These are phyloP conservation scores for Paramuricea clavata DNA, from an alignment of 92 coral and sea anemone genomes.

Conservation along the genomic window DNA sequence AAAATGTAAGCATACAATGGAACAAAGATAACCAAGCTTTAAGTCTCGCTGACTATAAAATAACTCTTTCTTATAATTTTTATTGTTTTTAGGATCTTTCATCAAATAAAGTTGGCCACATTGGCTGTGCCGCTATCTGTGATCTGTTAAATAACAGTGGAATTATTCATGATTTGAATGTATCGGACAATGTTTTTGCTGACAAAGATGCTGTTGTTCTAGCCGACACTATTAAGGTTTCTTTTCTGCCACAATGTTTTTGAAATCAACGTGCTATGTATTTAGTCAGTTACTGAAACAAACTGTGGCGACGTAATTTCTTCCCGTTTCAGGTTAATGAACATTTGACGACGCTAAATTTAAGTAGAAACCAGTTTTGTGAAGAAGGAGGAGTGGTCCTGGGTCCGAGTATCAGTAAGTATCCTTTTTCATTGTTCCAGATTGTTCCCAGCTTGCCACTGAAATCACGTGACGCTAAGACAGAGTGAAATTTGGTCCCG, in stretches of 20 bases:
- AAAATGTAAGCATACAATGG: too few relatives aligned
- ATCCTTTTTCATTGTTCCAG: too few relatives aligned
- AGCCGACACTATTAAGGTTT: slow-evolving; percentile 83
- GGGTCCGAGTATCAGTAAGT: slow-evolving; percentile 89
- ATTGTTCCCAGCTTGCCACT: too few relatives aligned
- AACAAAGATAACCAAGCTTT: too few relatives aligned
- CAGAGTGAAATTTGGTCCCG: too few relatives aligned
- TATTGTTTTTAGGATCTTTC: slow-evolving; percentile 79
- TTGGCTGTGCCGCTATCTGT: slow-evolving; percentile 83
- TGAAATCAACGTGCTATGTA: too few relatives aligned
- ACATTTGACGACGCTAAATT: slow-evolving; percentile 77
- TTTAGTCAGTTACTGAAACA: too few relatives aligned
- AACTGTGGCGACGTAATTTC: too few relatives aligned
- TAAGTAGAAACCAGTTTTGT: slow-evolving; percentile 87
- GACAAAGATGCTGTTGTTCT: slow-evolving; percentile 79
- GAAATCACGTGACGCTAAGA: too few relatives aligned
- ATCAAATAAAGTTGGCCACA: slow-evolving; percentile 80
- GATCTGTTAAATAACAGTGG: slow-evolving; percentile 89
- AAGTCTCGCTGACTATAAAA: too few relatives aligned
- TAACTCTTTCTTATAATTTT: too few relatives aligned
- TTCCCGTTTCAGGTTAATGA: slow-evolving; percentile 85
- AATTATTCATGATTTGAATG: slow-evolving; percentile 70
- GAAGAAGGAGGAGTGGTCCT: slow-evolving; percentile 88
- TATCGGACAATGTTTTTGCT: slow-evolving; percentile 74
- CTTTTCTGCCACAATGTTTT: neutral